phyloP scores from a whole-genome alignment of 2,888 invertebrate genomes.

The Hetaerina titia region DNA sequence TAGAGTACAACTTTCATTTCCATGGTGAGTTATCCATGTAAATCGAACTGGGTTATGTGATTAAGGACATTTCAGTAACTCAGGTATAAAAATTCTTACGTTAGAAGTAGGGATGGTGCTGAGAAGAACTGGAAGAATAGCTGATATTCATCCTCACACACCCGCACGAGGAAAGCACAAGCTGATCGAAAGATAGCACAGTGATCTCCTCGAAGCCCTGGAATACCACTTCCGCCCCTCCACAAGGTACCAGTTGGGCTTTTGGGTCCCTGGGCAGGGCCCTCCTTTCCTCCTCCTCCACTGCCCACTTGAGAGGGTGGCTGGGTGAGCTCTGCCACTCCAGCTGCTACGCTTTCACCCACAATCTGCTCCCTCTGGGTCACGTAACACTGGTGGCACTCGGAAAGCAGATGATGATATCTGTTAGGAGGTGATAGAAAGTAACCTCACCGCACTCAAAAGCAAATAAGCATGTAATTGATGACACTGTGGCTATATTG shows the following conservation, averaged over 20 bases:
- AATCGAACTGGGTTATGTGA: too few species aligned
- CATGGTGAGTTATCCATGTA: too few species aligned
- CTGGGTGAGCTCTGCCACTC: conserved; percentile 84
- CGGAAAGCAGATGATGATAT: conserved; percentile 85
- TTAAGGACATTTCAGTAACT: too few species aligned
- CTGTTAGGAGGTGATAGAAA: conserved; percentile 74
- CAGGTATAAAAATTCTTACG: conserved; percentile 77
- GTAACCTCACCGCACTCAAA: background rate
- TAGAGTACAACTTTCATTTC: too few species aligned
- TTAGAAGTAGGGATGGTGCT: conserved; percentile 82
- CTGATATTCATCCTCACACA: conserved; percentile 96
- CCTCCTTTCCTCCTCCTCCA: background rate
- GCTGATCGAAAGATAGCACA: conserved; percentile 92
- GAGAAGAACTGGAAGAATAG: conserved; percentile 95
- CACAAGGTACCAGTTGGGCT: background rate
- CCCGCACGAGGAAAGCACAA: conserved; percentile 93
- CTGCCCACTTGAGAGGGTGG: conserved; percentile 76
- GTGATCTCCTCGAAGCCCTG: conserved; percentile 81
- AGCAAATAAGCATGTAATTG: background rate
- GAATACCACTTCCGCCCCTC: conserved; percentile 16
- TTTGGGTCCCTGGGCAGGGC: background rate
- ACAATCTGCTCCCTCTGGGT: conserved; percentile 83
- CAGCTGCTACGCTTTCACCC: conserved; percentile 81
- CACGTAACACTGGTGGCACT: conserved; percentile 92
- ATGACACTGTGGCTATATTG: background rate